These are phyloP conservation scores for Idaea straminata DNA, from an alignment of 2,888 invertebrate species.

Conservation along the genomic window DNA sequence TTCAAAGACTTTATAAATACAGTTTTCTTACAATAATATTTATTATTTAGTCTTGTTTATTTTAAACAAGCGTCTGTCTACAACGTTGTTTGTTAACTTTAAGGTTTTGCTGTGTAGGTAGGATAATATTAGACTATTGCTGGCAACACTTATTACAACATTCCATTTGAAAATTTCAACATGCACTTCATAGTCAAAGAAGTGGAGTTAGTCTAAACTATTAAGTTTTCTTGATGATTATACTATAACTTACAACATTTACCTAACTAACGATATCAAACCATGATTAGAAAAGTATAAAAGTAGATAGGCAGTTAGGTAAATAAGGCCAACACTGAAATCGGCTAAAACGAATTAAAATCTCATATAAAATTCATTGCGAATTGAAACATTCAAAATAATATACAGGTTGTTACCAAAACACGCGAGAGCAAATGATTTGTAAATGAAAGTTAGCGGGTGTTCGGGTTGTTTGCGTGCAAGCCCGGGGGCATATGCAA, in stretches of 20 bases:
- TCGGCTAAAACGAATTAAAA: neutral
- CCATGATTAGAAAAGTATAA: neutral
- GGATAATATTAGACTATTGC: too few species aligned
- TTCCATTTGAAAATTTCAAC: too few species aligned
- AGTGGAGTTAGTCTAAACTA: too few species aligned
- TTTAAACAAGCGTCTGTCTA: neutral
- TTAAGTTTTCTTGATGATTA: too few species aligned
- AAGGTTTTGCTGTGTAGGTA: too few species aligned
- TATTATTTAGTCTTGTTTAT: neutral
- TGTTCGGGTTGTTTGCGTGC: conserved; percentile 13
- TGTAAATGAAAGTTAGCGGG: conserved; percentile 36
- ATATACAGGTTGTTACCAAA: conserved; percentile 30
- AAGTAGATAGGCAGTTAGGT: neutral
- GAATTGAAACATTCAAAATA: conserved; percentile 25
- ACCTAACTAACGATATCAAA: neutral
- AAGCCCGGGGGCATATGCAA: conserved; percentile 30
- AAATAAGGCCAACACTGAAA: too few species aligned
- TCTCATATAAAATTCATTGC: conserved; percentile 1
- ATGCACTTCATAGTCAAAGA: too few species aligned
- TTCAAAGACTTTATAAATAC: neutral
- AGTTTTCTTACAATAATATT: neutral
- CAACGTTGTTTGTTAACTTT: too few species aligned
- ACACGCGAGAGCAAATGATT: conserved; percentile 35
- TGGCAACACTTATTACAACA: too few species aligned
- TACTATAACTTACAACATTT: too few species aligned